Evolutionary conservation across 2,888 invertebrate species (phyloP), one percentile per base, ranked within the genome.

Genomic region (Eupithecia tripunctaria): DNA sequence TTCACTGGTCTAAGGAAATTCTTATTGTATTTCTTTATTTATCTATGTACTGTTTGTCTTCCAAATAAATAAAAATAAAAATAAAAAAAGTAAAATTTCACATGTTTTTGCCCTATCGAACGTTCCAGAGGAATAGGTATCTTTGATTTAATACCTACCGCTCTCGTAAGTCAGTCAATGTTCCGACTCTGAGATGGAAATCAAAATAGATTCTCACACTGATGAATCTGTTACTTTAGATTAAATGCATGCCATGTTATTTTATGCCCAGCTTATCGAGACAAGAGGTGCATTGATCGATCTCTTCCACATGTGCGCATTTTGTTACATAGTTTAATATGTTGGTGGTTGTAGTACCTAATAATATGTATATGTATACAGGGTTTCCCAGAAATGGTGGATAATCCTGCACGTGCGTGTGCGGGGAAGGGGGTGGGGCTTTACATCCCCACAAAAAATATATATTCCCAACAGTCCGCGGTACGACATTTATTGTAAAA

Each of bases 261-360:
- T 73, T 76, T 70, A 78, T 75, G 73, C 76, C 68, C 67, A 67
- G 63, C 51, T 69, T 64, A 64, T 74, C 67, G 27, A 71, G 47
- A 80, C 78, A 80, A 78, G 73, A 51, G 63, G 32, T 62, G 70
- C 78, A 74, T 79, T 79, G 72, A 76, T 62, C 62, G 63, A 67
- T 64, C 70, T 41, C 65, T 74, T 77, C 76, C 80, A 77, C 80
- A 80, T 78, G 75, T 80, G 80, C 72, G 74, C 73, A 67, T 51
- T 51, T 69, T 66, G 62, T 63, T 14, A 63, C 62, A 18, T 36
- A 29, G 60, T 27, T 41, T 41, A 51, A 18, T 47, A 56, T 56
- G 25, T 56, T 56, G 56, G 56, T 56, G 21, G 21, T 21, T n/a
- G n/a, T n/a, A n/a, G n/a, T n/a, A n/a, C n/a, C n/a, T n/a, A n/a